phyloP scores from a whole-genome alignment of 2,888 invertebrate genomes.

The Erebia ligea region DNA sequence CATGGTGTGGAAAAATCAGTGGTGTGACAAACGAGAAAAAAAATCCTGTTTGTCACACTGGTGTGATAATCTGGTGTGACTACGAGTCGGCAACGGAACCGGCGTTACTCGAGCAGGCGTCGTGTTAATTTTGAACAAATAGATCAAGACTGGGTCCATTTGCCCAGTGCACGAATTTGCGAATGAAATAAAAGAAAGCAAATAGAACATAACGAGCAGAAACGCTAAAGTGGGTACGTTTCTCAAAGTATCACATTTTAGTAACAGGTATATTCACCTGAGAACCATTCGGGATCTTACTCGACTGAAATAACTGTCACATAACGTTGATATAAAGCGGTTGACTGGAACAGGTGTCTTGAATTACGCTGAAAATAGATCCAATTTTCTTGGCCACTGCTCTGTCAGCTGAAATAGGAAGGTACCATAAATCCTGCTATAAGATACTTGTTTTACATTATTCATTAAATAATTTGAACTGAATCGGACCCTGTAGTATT shows the following conservation, averaged over 20 bases:
- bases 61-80: no score
- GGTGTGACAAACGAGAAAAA: no score
- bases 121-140: no score
- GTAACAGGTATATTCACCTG: conserved; percentile 62
- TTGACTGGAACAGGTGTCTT: conserved; percentile 45
- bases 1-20: no score
- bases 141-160: no score
- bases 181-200: background rate
- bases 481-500: background rate
- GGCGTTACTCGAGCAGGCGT: no score
- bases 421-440: conserved; percentile 34
- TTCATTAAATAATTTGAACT: conserved; percentile 27
- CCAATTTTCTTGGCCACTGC: conserved; percentile 43
- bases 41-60: no score
- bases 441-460: conserved; percentile 31
- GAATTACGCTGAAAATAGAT: conserved; percentile 44
- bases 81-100: no score
- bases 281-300: conserved; percentile 63
- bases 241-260: conserved; percentile 56
- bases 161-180: no score
- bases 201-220: background rate
- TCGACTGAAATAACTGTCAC: conserved; percentile 73
- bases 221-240: conserved; percentile 46
- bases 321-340: conserved; percentile 68
- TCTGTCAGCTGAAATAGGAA: conserved; percentile 30